Evolutionary conservation across 2,113 vertebrate genomes (phyloP).

Genomic region (Cairina moschata): DNA sequence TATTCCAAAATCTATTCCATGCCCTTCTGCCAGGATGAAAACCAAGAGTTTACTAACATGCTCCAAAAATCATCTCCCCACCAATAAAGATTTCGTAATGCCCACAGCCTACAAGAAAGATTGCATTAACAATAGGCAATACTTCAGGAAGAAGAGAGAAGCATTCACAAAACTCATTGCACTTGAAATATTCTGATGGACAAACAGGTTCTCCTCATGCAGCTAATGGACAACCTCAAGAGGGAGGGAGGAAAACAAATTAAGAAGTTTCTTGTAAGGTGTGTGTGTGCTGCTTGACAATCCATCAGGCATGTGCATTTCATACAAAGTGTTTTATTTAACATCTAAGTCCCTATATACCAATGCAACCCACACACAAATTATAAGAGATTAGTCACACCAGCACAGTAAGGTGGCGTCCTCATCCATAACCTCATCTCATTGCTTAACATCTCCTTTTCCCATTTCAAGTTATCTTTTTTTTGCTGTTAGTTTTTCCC

Average conservation of each 20-base stretch:
- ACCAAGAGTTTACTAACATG: slow-evolving; percentile 37
- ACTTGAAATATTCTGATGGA: slow-evolving; percentile 39
- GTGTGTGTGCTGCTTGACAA: not conserved
- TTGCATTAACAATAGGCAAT: slow-evolving; percentile 26
- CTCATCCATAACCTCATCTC: not conserved
- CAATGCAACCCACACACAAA: not conserved
- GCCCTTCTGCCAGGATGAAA: slow-evolving; percentile 41
- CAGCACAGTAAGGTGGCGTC: not conserved
- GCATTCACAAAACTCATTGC: slow-evolving; percentile 36
- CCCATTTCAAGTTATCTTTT: not conserved
- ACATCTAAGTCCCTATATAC: not conserved
- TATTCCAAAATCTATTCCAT: not conserved
- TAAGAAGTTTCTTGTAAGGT: not conserved
- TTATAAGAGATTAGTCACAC: not conserved
- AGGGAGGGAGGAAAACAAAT: slow-evolving; percentile 71
- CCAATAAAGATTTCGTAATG: slow-evolving; percentile 32
- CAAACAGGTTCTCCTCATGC: slow-evolving; percentile 73
- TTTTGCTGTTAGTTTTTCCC: no score
- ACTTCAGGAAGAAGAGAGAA: slow-evolving; percentile 33
- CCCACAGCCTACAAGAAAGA: slow-evolving; percentile 49
- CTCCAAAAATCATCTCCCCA: slow-evolving; percentile 48
- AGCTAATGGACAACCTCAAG: slow-evolving; percentile 80
- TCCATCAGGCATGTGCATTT: not conserved
- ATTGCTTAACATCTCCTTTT: not conserved
- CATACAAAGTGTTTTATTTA: not conserved